Base-by-base conservation (phyloP, 2,888 invertebrate species). In the Macaria liturata region DNA sequence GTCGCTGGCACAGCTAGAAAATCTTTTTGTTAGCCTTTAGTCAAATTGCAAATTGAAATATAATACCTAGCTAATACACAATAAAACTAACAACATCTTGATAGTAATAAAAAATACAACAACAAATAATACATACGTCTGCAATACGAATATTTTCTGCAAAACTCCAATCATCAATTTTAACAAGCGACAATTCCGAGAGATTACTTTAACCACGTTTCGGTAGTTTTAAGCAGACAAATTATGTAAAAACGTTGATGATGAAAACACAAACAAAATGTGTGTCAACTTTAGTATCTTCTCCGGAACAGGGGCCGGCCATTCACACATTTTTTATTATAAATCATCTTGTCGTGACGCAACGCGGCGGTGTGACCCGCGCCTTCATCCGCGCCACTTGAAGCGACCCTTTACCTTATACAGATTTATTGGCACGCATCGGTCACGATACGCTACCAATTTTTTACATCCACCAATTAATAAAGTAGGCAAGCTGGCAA, bases 321-420 rank as follows among this genome's bases (percentile, higher is more conserved):
- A 70, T 76, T 80, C 77, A 73, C 81, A 79, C 77, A 81, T 76
- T 80, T 80, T 80, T 82, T 78, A 76, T 75, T 6, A 52, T 55
- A 57, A 53, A 46, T 72, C 71, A 71, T 76, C 71, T 71, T 68
- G 34, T 37, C 63, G 71, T 86, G 83, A 75, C 60, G 62, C 59
- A 68, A 68, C 48, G 42, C 31, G 50, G 54, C 47, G 51, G 57
- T 58, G 68, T 67, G 67, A 64, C 65, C 63, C 65, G 59, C 63
- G 56, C 39, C 39, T 56, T 54, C 49, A 53, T 57, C 37, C 54
- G 59, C 60, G 51, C 62, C 57, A 53, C 49, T 61, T 55, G 68
- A 63, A 70, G 62, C 77, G 78, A 80, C 77, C 79, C 78, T 74
- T 74, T 76, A 65, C 81, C 80, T 64, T 65, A 62, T 65, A 65